A percentile compares a stretch with the other conserved stretches of the same genome.
Conservation (phyloP, 1,140 invertebrate species). For the Drosophila littoralis region DNA sequence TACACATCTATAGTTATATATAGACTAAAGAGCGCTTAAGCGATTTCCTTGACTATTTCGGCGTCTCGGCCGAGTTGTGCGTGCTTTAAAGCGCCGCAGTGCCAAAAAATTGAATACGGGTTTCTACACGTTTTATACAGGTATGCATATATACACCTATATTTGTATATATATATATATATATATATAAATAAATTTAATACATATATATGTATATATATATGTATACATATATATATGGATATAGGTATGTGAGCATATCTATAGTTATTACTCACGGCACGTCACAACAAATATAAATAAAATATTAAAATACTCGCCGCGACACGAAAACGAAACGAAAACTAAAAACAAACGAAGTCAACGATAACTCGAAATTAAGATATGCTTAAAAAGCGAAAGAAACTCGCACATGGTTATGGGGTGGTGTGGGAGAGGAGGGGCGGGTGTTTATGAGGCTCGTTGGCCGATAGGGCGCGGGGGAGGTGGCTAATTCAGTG, state of each 20-base stretch:
- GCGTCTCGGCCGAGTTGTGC: slow-evolving; percentile 60
- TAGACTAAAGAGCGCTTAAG: slow-evolving; percentile 20
- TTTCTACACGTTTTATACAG: slow-evolving; percentile 58
- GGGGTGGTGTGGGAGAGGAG: slow-evolving; percentile 4
- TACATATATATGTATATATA: not conserved
- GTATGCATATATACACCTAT: slow-evolving; percentile 2
- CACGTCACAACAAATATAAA: slow-evolving; percentile 75
- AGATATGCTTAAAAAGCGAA: slow-evolving; percentile 75
- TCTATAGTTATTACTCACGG: slow-evolving; percentile 78
- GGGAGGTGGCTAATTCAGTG: slow-evolving; percentile 39
- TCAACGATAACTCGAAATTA: slow-evolving; percentile 62
- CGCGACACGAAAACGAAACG: slow-evolving; percentile 42
- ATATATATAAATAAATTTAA: too few relatives aligned
- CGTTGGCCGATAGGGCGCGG: slow-evolving; percentile 21
- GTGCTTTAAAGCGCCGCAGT: slow-evolving; percentile 55
- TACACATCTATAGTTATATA: slow-evolving; percentile 1
- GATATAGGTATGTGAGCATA: slow-evolving; percentile 37
- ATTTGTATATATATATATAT: slow-evolving; percentile 4
- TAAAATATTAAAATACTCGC: slow-evolving; percentile 52
- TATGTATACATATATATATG: slow-evolving; percentile 3
- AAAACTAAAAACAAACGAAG: slow-evolving; percentile 59
- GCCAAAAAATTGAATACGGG: slow-evolving; percentile 48
- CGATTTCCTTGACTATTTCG: slow-evolving; percentile 59
- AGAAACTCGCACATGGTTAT: slow-evolving; percentile 58
- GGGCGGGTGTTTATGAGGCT: not conserved